Base-by-base conservation (phyloP, 2,888 invertebrate genomes). In the Octonoba sinensis region DNA sequence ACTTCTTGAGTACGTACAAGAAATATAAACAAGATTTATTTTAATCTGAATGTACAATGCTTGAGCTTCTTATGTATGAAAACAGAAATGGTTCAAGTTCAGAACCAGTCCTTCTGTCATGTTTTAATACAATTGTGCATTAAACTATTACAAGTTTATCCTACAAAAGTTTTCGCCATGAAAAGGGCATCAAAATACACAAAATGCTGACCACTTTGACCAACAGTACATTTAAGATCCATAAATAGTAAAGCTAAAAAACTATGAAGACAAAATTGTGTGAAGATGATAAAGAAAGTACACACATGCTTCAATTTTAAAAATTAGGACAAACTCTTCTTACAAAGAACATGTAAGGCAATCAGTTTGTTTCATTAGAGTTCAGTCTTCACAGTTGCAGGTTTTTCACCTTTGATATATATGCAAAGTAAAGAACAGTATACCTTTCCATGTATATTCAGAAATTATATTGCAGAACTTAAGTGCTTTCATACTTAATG, bases 141-240 rank as follows among this genome's bases (percentile, higher is more conserved):
- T 75, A 24, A 74, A 71, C 65, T 64, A 70, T 82, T 82, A 70
- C 59, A 71, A 72, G 67, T 54, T 74, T 18, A 47, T 62, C 64
- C 73, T 74, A 74, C 76, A 82, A 76, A 82, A 76, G 44, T 46
- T 71, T 57, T 60, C 71, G 71, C 75, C 70, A 71, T 24, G 44
- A 62, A 72, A 75, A 82, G 71, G 71, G 75, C 72, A 76, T 76
- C 72, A 72, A 71, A 73, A 67, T 67, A 76, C 76, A 82, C 54
- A 57, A 74, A 81, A 82, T 67, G 67, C 49, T 62, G 82, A 65
- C 76, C 66, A 82, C 82, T 82, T 82, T 76, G 82, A 82, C 82
- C 76, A 82, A 76, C 76, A 72, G 59, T 77, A 76, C 62, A 72
- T 73, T 60, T 62, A 75, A 70, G 65, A 66, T 74, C 71, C 72